A percentile compares a stretch with the other conserved stretches of the same genome.
Conservation (phyloP, 2,113 vertebrate species). For the Crotalus tigris region DNA sequence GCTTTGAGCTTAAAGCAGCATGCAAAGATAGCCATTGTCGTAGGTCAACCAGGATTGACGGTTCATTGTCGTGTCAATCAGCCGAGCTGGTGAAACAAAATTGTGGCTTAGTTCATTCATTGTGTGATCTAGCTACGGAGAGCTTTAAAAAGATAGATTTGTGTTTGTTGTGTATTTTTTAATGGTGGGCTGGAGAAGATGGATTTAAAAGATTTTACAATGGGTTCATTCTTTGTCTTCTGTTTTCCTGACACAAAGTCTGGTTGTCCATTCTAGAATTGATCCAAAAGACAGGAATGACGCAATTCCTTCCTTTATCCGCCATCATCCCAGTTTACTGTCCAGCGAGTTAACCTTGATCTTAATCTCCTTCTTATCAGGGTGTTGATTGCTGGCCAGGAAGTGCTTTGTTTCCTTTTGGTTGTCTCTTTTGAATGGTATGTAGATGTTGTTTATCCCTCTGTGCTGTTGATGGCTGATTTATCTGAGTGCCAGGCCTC, state of each 20-base stretch:
- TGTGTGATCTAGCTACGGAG: background rate
- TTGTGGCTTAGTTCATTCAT: background rate
- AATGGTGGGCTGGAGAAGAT: background rate
- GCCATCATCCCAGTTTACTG: too few species aligned
- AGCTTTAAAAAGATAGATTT: background rate
- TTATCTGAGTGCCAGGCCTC: background rate
- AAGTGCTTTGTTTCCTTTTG: background rate
- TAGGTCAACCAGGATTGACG: background rate
- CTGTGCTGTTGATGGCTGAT: background rate
- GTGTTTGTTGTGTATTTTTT: background rate
- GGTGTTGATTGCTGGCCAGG: too few species aligned
- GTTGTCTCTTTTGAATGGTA: background rate
- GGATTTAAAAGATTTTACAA: too few species aligned
- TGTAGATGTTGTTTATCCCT: background rate
- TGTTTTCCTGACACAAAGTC: background rate
- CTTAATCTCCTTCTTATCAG: too few species aligned
- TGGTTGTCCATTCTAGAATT: too few species aligned
- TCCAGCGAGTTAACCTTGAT: too few species aligned
- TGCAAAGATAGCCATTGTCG: background rate
- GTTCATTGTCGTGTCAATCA: background rate
- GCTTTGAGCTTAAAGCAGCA: background rate
- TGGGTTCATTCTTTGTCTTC: background rate
- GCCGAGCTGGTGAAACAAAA: background rate
- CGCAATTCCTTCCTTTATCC: too few species aligned
- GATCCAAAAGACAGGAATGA: too few species aligned